These are phyloP conservation scores for Montipora capitata DNA, from an alignment of 92 coral and sea anemone genomes.

Conservation along the genomic window DNA sequence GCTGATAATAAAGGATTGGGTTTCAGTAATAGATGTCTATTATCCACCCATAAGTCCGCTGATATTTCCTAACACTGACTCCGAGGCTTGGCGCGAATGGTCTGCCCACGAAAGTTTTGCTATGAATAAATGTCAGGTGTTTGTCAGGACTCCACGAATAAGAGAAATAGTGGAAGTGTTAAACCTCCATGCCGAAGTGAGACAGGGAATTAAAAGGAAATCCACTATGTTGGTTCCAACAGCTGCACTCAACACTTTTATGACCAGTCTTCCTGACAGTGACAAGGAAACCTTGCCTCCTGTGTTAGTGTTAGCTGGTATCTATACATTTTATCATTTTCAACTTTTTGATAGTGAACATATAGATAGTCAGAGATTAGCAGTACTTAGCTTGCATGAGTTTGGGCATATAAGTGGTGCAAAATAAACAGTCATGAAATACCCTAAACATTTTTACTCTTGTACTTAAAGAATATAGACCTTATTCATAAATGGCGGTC, in stretches of 20 bases:
- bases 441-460: no score
- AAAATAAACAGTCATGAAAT: no score
- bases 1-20: slow-evolving; percentile 88
- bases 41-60: slow-evolving; percentile 85
- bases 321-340: no score
- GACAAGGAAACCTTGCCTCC: slow-evolving; percentile 87
- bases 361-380: no score
- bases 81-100: slow-evolving; percentile 91
- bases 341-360: no score
- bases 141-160: slow-evolving; percentile 80
- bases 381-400: no score
- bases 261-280: slow-evolving; percentile 91
- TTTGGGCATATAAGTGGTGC: background rate
- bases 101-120: slow-evolving; percentile 92
- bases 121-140: slow-evolving; percentile 78
- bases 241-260: slow-evolving; percentile 85
- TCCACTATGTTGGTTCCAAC: slow-evolving; percentile 82
- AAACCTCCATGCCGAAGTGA: slow-evolving; percentile 90
- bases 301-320: slow-evolving; percentile 88
- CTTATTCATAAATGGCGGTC: no score
- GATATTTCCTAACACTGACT: slow-evolving; percentile 71
- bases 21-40: slow-evolving; percentile 71
- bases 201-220: slow-evolving; percentile 81
- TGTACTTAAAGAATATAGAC: no score
- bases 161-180: slow-evolving; percentile 87